Conservation (phyloP, 2,888 invertebrate genomes). For the Acronicta aceris region DNA sequence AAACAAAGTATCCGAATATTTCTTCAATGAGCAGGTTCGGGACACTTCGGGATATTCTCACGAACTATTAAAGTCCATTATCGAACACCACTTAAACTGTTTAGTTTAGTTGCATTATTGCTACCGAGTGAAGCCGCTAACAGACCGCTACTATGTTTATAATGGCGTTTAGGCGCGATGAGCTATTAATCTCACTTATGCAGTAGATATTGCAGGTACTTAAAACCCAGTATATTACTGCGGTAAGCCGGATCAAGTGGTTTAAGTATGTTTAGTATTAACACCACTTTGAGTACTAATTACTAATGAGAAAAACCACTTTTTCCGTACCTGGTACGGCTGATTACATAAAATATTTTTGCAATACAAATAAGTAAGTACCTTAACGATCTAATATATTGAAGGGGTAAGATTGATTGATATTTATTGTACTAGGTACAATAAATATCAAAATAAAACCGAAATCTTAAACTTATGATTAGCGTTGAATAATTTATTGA, state of each 20-base stretch:
- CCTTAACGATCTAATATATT: not conserved
- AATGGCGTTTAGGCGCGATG: constrained; percentile 1
- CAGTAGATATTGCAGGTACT: constrained; percentile 24
- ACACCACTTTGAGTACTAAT: constrained; percentile 30
- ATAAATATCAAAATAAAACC: constrained; percentile 24
- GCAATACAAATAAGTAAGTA: not conserved
- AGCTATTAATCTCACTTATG: constrained; percentile 28
- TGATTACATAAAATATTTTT: constrained; percentile 17
- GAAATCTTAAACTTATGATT: constrained; percentile 27
- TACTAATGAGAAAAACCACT: constrained; percentile 27
- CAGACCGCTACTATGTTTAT: constrained; percentile 1
- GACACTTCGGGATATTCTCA: not conserved
- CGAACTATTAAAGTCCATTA: not conserved
- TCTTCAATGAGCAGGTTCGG: constrained; percentile 6
- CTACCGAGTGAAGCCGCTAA: not conserved
- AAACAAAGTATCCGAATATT: constrained; percentile 7
- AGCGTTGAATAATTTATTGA: constrained; percentile 42
- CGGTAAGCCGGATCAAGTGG: constrained; percentile 25
- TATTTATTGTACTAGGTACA: not conserved
- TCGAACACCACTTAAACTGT: constrained; percentile 4
- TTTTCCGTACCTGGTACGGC: constrained; percentile 34
- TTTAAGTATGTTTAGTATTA: constrained; percentile 6
- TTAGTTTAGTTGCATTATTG: constrained; percentile 4
- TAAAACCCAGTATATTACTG: constrained; percentile 11
- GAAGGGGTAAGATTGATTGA: constrained; percentile 5